phyloP scores from a whole-genome alignment of 2,888 invertebrate species.

The Micropterix aruncella region DNA sequence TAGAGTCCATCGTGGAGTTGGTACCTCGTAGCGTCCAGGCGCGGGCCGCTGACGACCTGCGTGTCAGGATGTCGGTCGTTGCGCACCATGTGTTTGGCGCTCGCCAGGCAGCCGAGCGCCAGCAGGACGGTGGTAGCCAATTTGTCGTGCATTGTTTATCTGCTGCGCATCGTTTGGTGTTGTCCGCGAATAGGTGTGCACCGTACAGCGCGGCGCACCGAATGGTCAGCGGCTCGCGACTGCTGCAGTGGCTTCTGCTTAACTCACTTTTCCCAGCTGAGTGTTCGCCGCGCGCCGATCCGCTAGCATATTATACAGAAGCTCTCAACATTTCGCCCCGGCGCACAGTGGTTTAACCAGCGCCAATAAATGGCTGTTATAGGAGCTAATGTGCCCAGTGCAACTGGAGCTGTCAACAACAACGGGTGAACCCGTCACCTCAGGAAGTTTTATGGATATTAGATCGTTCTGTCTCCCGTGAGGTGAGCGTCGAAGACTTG shows the following conservation, averaged over 20 bases:
- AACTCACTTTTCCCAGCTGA: not conserved
- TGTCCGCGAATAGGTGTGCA: not conserved
- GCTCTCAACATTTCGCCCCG: not conserved
- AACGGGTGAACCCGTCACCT: no score
- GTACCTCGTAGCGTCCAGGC: no score
- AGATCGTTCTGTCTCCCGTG: no score
- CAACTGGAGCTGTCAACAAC: no score
- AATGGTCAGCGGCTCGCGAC: not conserved
- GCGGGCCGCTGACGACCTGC: no score
- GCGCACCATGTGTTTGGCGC: not conserved
- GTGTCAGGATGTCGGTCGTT: no score
- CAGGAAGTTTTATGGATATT: no score
- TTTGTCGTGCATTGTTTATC: not conserved
- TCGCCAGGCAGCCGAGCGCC: not conserved
- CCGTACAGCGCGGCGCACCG: not conserved
- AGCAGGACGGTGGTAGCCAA: not conserved
- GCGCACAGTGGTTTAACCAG: constrained; percentile 8
- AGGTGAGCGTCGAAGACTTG: no score
- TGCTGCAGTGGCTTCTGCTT: no score
- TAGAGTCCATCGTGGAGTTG: not conserved
- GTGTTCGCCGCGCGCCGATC: not conserved
- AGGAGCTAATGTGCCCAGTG: constrained; percentile 6
- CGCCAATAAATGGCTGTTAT: constrained; percentile 2
- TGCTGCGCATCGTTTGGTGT: not conserved
- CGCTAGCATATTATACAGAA: not conserved